Evolutionary conservation across 2,113 vertebrate genomes (phyloP).

Genomic region (Tachuris rubrigastra): DNA sequence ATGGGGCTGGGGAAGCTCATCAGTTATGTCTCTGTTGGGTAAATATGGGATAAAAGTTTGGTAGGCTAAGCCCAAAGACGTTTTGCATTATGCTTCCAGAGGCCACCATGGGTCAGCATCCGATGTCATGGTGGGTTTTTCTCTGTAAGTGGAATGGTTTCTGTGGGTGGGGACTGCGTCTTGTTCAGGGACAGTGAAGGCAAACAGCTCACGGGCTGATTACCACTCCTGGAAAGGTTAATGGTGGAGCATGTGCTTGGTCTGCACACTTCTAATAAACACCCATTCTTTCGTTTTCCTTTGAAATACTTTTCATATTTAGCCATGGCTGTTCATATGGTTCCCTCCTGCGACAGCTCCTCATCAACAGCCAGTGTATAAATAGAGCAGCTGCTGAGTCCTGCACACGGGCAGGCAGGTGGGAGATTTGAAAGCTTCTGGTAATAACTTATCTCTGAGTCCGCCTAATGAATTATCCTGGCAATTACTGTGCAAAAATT

Average conservation of each 20-base stretch:
- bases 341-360: neutral
- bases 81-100: neutral
- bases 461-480: neutral
- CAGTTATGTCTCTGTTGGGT: neutral
- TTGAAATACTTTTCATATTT: neutral
- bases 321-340: neutral
- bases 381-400: neutral
- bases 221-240: neutral
- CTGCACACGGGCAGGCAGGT: neutral
- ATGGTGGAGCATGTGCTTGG: neutral
- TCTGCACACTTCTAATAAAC: neutral
- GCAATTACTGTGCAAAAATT: constrained; percentile 18
- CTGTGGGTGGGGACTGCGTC: neutral
- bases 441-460: constrained; percentile 41
- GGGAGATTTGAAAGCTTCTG: constrained; percentile 27
- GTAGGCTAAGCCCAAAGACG: neutral
- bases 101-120: neutral
- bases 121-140: accelerated
- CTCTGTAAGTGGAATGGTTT: neutral
- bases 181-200: neutral
- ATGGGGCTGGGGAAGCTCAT: neutral
- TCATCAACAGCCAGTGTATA: accelerated
- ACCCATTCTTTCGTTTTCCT: neutral
- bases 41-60: neutral
- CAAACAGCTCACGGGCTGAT: neutral